Evolutionary conservation across 2,888 invertebrate genomes (phyloP).

Genomic region (Mesodorylaimus sp.): DNA sequence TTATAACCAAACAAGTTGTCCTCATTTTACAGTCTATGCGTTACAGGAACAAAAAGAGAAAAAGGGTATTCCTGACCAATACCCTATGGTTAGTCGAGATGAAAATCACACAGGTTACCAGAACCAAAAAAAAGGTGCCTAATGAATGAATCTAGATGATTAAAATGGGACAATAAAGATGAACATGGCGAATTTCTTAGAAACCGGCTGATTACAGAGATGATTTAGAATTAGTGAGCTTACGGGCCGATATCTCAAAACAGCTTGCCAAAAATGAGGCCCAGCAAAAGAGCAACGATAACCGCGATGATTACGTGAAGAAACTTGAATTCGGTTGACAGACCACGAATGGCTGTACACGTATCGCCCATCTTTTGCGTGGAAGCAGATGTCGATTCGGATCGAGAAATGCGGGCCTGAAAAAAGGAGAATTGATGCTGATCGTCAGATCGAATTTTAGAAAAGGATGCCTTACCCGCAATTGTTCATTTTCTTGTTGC

Average conservation of each 20-base stretch:
- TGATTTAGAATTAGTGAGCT: not conserved
- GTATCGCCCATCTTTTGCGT: not conserved
- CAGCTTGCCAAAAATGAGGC: constrained; percentile 11
- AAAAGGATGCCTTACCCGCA: not conserved
- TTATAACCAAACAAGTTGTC: no score
- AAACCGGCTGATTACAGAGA: not conserved
- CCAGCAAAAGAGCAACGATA: constrained; percentile 10
- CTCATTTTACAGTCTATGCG: no score
- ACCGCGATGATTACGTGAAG: constrained; percentile 8
- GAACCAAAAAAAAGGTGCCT: no score
- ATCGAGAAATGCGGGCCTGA: not conserved
- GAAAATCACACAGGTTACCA: no score
- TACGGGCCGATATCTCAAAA: constrained; percentile 25
- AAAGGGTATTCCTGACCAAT: no score
- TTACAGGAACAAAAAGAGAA: no score
- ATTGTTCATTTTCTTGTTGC: constrained; percentile 10
- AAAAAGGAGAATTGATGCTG: not conserved
- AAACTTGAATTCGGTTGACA: constrained; percentile 9
- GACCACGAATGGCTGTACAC: not conserved
- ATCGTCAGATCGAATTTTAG: no score
- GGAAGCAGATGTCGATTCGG: not conserved
- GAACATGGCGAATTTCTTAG: not conserved
- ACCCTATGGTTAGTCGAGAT: no score
- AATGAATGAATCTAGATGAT: no score
- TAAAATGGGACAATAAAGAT: no score